Evolutionary conservation across 2,888 invertebrate species (phyloP).

Genomic region (Allacma fusca): DNA sequence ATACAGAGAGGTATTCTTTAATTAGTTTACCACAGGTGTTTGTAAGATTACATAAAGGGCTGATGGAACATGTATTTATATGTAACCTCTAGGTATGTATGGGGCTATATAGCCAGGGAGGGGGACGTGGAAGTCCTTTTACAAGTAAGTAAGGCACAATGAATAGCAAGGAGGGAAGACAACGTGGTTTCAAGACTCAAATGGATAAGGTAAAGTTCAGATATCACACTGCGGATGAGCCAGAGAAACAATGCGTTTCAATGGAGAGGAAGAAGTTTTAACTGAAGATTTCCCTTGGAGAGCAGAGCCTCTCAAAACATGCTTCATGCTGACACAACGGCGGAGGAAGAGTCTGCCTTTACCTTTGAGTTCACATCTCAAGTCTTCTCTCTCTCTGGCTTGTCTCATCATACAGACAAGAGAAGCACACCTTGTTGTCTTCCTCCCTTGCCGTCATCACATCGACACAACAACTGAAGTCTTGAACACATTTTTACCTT

Average conservation of each 20-base stretch:
- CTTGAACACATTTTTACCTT: neutral
- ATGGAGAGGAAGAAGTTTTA: conserved; percentile 9
- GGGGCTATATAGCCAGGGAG: too few species aligned
- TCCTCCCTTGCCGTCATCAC: neutral
- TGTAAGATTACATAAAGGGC: too few species aligned
- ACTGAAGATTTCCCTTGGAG: neutral
- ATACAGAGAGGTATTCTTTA: too few species aligned
- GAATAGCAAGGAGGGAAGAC: neutral
- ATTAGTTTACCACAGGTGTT: too few species aligned
- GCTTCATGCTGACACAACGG: too few species aligned
- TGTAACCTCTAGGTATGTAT: too few species aligned
- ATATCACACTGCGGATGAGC: conserved; percentile 8
- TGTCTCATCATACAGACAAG: neutral
- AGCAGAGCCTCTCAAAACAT: neutral
- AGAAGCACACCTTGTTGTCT: conserved; percentile 32
- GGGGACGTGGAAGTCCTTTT: too few species aligned
- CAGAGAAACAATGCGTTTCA: conserved; percentile 20
- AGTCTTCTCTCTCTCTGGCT: neutral
- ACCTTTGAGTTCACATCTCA: neutral
- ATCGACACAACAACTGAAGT: neutral
- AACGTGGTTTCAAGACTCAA: neutral
- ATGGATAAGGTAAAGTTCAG: neutral
- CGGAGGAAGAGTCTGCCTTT: too few species aligned
- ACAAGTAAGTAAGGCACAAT: neutral
- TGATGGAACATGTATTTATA: too few species aligned